A percentile compares a stretch with the other conserved stretches of the same genome.
These are phyloP conservation scores for Psittacus erithacus DNA, from an alignment of 2,113 vertebrate species.

Conservation along the genomic window DNA sequence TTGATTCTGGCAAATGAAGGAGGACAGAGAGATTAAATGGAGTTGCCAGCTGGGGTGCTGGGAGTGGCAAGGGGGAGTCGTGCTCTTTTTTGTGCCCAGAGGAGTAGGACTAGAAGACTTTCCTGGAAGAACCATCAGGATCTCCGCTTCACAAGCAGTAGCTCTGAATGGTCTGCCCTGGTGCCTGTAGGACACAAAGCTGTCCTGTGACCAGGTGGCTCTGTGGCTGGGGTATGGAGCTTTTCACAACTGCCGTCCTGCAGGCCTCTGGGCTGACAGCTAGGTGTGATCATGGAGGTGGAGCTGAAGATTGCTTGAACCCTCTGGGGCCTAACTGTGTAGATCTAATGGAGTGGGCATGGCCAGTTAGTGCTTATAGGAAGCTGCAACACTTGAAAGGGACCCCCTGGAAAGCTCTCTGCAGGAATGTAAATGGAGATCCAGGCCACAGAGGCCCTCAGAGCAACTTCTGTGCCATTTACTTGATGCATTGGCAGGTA, in stretches of 20 bases:
- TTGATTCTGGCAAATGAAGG: constrained; percentile 47
- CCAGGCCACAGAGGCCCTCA: background rate
- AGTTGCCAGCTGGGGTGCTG: background rate
- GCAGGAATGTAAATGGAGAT: background rate
- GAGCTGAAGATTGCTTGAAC: background rate
- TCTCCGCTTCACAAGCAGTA: background rate
- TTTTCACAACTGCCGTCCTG: background rate
- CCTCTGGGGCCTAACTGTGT: background rate
- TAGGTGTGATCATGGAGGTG: background rate
- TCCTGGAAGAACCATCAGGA: background rate
- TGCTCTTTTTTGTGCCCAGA: background rate
- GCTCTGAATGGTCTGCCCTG: background rate
- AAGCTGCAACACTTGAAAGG: background rate
- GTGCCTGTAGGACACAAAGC: background rate
- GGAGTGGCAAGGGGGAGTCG: background rate
- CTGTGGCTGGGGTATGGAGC: background rate
- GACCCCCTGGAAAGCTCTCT: background rate
- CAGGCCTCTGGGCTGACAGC: background rate
- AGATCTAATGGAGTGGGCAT: background rate
- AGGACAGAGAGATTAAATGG: constrained; percentile 42
- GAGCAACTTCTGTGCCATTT: background rate
- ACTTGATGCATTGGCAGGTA: background rate
- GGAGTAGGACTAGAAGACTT: background rate
- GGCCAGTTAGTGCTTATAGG: background rate
- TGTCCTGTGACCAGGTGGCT: background rate